These are phyloP conservation scores for Enteromius unitaeniatus DNA, from an alignment of 2,797 vertebrate genomes.

Conservation along the genomic window DNA sequence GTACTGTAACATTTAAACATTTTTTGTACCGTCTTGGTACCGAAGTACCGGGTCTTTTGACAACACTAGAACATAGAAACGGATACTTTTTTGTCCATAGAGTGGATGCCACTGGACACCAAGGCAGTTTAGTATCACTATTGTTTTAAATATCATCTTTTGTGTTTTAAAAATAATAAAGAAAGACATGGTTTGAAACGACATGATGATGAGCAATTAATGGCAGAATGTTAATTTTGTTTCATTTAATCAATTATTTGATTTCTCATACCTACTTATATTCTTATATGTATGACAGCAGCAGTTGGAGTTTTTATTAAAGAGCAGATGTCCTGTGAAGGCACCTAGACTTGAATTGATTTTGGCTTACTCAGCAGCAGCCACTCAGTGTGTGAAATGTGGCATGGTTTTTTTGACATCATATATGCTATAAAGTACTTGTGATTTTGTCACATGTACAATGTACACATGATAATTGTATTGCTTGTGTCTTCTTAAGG, in stretches of 20 bases:
- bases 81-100: neutral
- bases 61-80: too few relatives aligned
- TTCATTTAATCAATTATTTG: neutral
- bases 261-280: neutral
- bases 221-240: neutral
- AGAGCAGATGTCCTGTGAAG: neutral
- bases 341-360: neutral
- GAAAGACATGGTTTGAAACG: neutral
- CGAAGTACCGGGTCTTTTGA: too few relatives aligned
- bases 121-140: neutral
- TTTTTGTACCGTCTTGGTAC: too few relatives aligned
- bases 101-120: neutral
- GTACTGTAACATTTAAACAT: too few relatives aligned
- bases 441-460: neutral
- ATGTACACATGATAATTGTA: neutral
- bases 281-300: neutral
- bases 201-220: neutral
- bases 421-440: neutral
- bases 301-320: neutral
- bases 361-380: neutral
- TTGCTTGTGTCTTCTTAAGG: slow-evolving; percentile 68
- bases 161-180: neutral
- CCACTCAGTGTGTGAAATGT: slow-evolving; percentile 17
- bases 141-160: neutral
- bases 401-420: neutral